These are phyloP conservation scores for Cotesia vestalis DNA, from an alignment of 1,140 invertebrate species.

Conservation along the genomic window DNA sequence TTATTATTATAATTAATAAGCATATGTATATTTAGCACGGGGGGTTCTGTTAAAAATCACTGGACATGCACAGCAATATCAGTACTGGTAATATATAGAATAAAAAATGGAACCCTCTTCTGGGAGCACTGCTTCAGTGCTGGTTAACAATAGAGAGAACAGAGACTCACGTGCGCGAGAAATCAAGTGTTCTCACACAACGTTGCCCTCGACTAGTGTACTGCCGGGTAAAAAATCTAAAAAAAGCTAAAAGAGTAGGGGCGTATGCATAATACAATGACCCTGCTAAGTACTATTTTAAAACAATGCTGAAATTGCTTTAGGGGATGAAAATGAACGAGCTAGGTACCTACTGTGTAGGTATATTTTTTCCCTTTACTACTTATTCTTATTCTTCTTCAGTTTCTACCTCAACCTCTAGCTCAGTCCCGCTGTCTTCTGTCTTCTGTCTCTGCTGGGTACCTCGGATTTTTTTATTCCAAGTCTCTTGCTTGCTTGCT, in stretches of 20 bases:
- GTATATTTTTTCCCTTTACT: slow-evolving; percentile 64
- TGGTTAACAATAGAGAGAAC: slow-evolving; percentile 61
- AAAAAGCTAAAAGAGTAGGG: slow-evolving; percentile 8
- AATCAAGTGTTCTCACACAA: slow-evolving; percentile 66
- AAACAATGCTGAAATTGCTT: slow-evolving; percentile 69
- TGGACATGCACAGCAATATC: neutral
- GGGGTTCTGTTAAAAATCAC: too few relatives aligned
- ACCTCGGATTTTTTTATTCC: too few relatives aligned
- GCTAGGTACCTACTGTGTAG: slow-evolving; percentile 54
- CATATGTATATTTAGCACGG: too few relatives aligned
- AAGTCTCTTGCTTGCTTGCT: slow-evolving; percentile 39
- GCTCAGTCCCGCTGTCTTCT: slow-evolving; percentile 41
- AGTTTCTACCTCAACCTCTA: too few relatives aligned
- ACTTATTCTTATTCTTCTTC: slow-evolving; percentile 36
- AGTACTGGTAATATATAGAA: slow-evolving; percentile 7
- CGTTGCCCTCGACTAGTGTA: slow-evolving; percentile 41
- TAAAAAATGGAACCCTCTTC: neutral
- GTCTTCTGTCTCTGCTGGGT: slow-evolving; percentile 17
- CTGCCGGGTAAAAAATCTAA: too few relatives aligned
- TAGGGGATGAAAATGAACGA: slow-evolving; percentile 69
- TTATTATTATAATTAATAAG: too few relatives aligned
- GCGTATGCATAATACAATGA: slow-evolving; percentile 68
- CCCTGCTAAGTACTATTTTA: slow-evolving; percentile 69
- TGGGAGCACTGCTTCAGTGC: too few relatives aligned
- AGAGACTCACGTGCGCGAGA: slow-evolving; percentile 64